Evolutionary conservation across 2,113 vertebrate species (phyloP), one percentile per base, ranked within the genome.

Genomic region (Dipodomys stephensi): DNA sequence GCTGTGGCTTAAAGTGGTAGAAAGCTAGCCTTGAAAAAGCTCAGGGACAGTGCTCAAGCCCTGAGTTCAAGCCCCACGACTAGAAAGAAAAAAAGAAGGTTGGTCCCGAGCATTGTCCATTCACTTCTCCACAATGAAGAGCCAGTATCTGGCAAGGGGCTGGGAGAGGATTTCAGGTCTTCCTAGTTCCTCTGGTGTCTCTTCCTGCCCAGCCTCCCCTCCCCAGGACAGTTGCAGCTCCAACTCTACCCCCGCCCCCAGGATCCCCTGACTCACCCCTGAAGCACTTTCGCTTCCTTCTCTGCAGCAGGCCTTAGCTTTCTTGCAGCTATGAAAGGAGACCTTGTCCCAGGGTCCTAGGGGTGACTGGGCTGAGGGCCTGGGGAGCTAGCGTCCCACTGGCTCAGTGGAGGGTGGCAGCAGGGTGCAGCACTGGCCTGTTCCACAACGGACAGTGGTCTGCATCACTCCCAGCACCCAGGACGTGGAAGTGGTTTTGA

Each of bases 211-310:
- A 20, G 62, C 0, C 28, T 39, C 22, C 18, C 0, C 49, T 64
- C 1, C 20, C 28, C 44, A 16, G 1, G 22, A 27, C 1, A 10
- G 22, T 32, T 49, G 6, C 2, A 13, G n/a, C 18, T 15, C n/a
- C 71, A 25, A 9, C 23, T 46, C 32, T 62, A 39, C 80, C 44
- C 20, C 23, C 68, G 16, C 3, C 53, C 16, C 35, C n/a, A 69
- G 35, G 35, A 35, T 69, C 83, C 83, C 53, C 0, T 84, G 94
- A 95, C 91, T 93, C 88, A 94, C 80, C 2, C 44, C 19, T 0
- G 4, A 6, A 39, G 13, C 57, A 86, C 89, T 94, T 78, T 92
- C 73, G 74, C 68, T 95, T 96, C 94, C 94, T 94, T 8, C 69
- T 32, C 72, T 65, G 28, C 15, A 72, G 18, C 49, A 78, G 71